Conservation (phyloP, 2,113 vertebrate genomes). For the Solenodon paradoxus region DNA sequence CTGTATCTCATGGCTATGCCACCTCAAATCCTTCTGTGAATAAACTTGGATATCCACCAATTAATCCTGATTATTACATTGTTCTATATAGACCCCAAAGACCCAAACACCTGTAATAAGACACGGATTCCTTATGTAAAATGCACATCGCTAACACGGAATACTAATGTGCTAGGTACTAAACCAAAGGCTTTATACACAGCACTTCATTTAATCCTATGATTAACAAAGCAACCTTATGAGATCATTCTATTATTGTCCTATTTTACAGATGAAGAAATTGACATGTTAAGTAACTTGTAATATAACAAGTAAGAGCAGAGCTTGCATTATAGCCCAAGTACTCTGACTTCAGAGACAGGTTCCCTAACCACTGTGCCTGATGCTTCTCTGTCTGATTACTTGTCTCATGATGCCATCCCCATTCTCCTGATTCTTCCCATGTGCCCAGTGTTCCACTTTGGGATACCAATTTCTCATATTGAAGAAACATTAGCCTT, state of each 20-base stretch:
- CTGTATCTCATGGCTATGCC: neutral
- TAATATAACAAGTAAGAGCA: neutral
- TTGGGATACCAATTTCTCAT: neutral
- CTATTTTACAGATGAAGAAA: conserved; percentile 9
- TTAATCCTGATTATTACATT: neutral
- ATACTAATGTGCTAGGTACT: neutral
- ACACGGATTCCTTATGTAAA: neutral
- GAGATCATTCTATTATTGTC: neutral
- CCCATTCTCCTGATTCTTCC: neutral
- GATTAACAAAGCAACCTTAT: neutral
- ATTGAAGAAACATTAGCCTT: neutral
- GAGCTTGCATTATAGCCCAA: neutral
- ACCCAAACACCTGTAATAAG: neutral
- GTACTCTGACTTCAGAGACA: neutral
- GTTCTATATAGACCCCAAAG: neutral
- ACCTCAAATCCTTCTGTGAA: neutral
- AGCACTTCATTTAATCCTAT: neutral
- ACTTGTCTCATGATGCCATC: neutral
- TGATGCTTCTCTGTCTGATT: neutral
- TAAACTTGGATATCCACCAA: neutral
- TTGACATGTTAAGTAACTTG: neutral
- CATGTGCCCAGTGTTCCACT: neutral
- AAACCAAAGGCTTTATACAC: neutral
- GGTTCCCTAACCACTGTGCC: neutral
- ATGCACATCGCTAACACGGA: neutral